Evolutionary conservation across 2,797 vertebrate species (phyloP), one percentile per base, ranked within the genome.

Genomic region (Schizopygopsis malacanthus): DNA sequence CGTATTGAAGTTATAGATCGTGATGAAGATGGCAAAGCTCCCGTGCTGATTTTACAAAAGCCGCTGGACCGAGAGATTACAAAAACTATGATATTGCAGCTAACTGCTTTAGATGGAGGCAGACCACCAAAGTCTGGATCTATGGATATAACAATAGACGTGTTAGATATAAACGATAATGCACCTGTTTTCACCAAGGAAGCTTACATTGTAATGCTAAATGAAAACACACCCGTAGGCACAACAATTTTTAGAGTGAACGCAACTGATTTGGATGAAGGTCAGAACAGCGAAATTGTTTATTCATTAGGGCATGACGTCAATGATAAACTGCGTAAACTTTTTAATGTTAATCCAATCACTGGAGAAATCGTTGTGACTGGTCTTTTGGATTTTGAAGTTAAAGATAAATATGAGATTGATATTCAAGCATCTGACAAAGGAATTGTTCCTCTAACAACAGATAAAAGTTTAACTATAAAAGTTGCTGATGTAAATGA

Each of bases 131-230:
- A 88, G 52, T 94, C 93, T 0, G 95, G 96, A 6, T 93, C 91
- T 10, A 93, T 94, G 87, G 92, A 93, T 33, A 33, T 97, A 76
- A 75, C 73, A 2, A 88, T 96, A 45, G 84, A 89, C 15, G 89
- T 97, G 5, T 67, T 89, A 0, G 96, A 96, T 85, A 93, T 95
- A 11, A 96, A 96, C 88, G 96, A 96, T 50, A 96, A 96, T 8
- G 83, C 92, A 0, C 96, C 96, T 0, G 87, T 94, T 65, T 97
- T 97, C 78, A 93, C 91, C 0, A 89, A 93, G 2, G 91, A 95
- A 56, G 28, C 90, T 1, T 96, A 96, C 15, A 87, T 86, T 13
- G 92, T 91, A 1, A 88, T 61, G 1, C 41, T 96, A 0, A 77
- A 90, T 0, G 96, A 96, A 91, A 95, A 96, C 25, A 47, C 89